Base-by-base conservation (phyloP, 2,888 invertebrate species). In the Eristalinus sepulchralis region DNA sequence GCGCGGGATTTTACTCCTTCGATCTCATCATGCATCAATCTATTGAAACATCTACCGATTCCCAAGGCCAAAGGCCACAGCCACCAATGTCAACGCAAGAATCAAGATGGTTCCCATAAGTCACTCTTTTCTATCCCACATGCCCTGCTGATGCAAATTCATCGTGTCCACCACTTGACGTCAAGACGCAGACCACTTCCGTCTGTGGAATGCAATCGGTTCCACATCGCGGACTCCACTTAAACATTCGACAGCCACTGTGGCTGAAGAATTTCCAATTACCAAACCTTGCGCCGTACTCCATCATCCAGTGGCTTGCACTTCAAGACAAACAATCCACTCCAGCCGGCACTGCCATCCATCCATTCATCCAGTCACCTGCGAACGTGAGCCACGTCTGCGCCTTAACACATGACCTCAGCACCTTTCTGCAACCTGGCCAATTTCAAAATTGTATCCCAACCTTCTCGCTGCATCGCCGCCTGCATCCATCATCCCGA, bases 391-490 rank as follows among this genome's bases (percentile, higher is more conserved):
- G 72, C 63, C 34, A 62, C 55, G 68, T 34, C 36, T 72, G 72
- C 72, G 67, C 68, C 77, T 82, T 53, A 73, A 60, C 64, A 77
- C 77, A 82, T 85, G 82, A 85, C 82, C 85, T 82, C 64, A 73
- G 55, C 59, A 47, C 47, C 72, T 80, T 53, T 60, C 39, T 39
- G 67, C 9, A 60, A 68, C 68, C n/a, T 68, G 24, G 63, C 33
- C 64, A 83, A 83, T 72, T 73, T 73, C 63, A 57, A 83, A 67
- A 59, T 55, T 57, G 66, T 36, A 9, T 34, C 64, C 27, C 33
- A 17, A 33, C 13, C 10, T 11, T 13, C 34, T 22, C 22, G 27
- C 55, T 72, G 11, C 39, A 31, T 1, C 34, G 22, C 36, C 34
- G 22, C 27, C 27, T 27, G 27, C 27, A 27, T 27, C 27, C 20